phyloP scores from a whole-genome alignment of 2,113 vertebrate species.

The Xiphophorus couchianus region DNA sequence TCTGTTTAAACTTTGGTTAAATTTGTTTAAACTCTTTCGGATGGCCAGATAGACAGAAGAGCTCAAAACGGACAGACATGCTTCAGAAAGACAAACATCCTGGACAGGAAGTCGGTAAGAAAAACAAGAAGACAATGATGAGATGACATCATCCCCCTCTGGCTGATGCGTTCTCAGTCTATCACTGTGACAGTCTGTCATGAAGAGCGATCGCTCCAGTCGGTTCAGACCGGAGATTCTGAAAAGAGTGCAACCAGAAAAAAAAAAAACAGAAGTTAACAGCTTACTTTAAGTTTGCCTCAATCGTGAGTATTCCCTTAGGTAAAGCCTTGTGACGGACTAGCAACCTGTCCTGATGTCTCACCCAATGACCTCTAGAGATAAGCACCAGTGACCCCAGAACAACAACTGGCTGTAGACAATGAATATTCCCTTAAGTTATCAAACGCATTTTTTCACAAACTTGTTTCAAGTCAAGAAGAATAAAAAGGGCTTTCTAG shows the following conservation, averaged over 20 bases:
- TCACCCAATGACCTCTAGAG: too few species aligned
- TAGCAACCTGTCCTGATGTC: too few species aligned
- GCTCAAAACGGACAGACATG: constrained; percentile 1
- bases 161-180: constrained; percentile 22
- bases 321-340: too few species aligned
- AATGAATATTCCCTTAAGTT: too few species aligned
- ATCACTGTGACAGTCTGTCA: constrained; percentile 2
- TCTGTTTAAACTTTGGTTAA: not conserved
- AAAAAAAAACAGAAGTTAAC: too few species aligned
- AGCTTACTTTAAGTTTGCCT: too few species aligned
- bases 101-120: constrained; percentile 5
- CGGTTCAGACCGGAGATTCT: not conserved
- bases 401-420: too few species aligned
- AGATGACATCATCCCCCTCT: constrained; percentile 52
- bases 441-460: too few species aligned
- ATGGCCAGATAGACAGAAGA: not conserved
- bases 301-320: too few species aligned
- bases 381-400: too few species aligned
- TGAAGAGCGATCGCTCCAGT: not conserved
- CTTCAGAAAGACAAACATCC: constrained; percentile 2
- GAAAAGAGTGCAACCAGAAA: not conserved
- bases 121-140: constrained; percentile 33
- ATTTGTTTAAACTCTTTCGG: not conserved
- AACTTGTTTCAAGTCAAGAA: too few species aligned
- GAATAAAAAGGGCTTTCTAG: too few species aligned